Conservation (phyloP, 2,797 vertebrate genomes). For the Avahi laniger region DNA sequence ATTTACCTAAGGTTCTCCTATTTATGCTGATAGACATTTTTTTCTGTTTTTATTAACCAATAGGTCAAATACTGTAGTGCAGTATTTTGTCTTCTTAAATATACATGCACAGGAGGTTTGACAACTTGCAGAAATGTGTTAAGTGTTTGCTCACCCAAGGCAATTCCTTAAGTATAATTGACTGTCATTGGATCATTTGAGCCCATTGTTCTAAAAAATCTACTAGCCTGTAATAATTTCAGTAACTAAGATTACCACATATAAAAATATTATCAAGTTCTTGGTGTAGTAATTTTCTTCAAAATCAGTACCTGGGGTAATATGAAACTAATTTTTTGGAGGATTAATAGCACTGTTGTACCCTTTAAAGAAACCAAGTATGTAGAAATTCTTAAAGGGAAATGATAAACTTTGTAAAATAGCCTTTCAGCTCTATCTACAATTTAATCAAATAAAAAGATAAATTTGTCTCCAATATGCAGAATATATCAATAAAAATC, state of each 20-base stretch:
- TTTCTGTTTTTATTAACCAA: constrained; percentile 19
- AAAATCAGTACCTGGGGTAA: constrained; percentile 8
- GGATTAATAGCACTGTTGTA: constrained; percentile 19
- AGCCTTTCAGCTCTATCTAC: neutral
- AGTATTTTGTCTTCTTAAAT: constrained; percentile 40
- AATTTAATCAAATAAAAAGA: neutral
- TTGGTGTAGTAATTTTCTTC: neutral
- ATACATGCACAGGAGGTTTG: neutral
- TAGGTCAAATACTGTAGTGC: neutral
- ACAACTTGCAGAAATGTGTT: constrained; percentile 28
- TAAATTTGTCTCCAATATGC: neutral
- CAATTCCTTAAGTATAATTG: constrained; percentile 51
- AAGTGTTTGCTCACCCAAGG: constrained; percentile 4
- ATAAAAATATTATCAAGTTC: constrained; percentile 25
- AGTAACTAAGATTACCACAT: neutral
- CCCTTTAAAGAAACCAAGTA: constrained; percentile 3
- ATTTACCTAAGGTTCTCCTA: neutral
- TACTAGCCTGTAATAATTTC: neutral
- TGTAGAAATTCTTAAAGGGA: constrained; percentile 31
- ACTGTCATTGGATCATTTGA: constrained; percentile 13
- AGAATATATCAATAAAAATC: constrained; percentile 31
- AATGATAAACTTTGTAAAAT: constrained; percentile 30
- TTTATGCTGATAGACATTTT: neutral
- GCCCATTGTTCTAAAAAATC: constrained; percentile 11
- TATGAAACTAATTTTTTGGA: constrained; percentile 36